Evolutionary conservation across 2,888 invertebrate genomes (phyloP), one percentile per base, ranked within the genome.

Genomic region (Agrotis clavis): DNA sequence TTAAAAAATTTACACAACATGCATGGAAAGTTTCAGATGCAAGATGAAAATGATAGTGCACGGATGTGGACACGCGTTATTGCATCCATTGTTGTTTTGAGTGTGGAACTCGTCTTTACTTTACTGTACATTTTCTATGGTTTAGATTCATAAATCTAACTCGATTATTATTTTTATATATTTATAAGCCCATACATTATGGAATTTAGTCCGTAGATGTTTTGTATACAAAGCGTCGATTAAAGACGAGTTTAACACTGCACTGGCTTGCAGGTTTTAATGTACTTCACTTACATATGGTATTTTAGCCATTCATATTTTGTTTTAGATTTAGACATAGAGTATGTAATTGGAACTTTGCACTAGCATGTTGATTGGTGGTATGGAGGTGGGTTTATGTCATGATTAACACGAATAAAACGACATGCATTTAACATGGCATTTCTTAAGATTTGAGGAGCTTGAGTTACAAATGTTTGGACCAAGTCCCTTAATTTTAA

Each of bases 331-430:
- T 70, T 83, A 81, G 72, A 57, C 48, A 53, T 73, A 72, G 57
- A 71, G 45, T 81, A 71, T 78, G 68, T 77, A 72, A 76, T 74
- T 74, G 67, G 51, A 77, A 77, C 86, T 83, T 85, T 91, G 93
- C 93, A 92, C 90, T 89, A 86, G 93, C 94, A 94, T 94, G 93
- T 87, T 89, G 84, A 74, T 80, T 90, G 90, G 92, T 94, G 93
- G 92, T 91, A 90, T 86, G 93, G 94, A 91, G 95, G 95, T 96
- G 96, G 96, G 95, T 95, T 96, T 95, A 95, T 95, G 95, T 94
- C 86, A 91, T 93, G 86, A 91, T 92, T 95, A 95, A 94, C 93
- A 93, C 88, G 82, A 87, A 77, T 83, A 76, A 79, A 79, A 82
- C 66, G 81, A 81, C 70, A 74, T 84, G 89, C 91, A 89, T 90